Evolutionary conservation across 2,888 invertebrate species (phyloP).

Genomic region (Cheilosia impressa): DNA sequence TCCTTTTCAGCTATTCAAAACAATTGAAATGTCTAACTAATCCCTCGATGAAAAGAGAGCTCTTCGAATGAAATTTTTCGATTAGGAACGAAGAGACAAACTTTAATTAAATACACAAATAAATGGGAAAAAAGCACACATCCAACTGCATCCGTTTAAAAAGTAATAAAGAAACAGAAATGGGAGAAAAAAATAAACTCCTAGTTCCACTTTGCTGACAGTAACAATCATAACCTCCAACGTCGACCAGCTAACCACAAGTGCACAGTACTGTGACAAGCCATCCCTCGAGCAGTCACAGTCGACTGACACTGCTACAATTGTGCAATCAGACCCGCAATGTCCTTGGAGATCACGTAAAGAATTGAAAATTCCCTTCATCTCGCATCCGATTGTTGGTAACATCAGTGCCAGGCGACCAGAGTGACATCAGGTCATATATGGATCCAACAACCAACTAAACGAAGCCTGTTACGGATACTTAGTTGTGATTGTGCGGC

Average conservation of each 20-base stretch:
- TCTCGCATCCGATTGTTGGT: conserved; percentile 60
- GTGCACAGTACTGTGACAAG: conserved; percentile 62
- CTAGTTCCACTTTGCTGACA: conserved; percentile 62
- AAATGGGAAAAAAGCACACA: neutral
- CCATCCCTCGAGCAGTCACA: conserved; percentile 14
- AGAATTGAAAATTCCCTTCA: conserved; percentile 77
- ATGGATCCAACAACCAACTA: conserved; percentile 55
- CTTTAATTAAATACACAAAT: conserved; percentile 64
- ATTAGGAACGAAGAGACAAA: conserved; percentile 39
- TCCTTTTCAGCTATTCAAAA: conserved; percentile 21
- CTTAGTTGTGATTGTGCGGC: conserved; percentile 64
- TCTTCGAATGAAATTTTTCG: conserved; percentile 27
- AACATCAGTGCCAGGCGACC: conserved; percentile 56
- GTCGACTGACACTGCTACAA: conserved; percentile 42
- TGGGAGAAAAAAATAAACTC: conserved; percentile 5
- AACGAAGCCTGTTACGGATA: conserved; percentile 73
- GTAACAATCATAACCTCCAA: conserved; percentile 68
- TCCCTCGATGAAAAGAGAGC: neutral
- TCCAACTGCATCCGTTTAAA: conserved; percentile 40
- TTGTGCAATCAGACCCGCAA: conserved; percentile 76
- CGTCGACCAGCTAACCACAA: conserved; percentile 49
- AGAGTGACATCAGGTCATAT: conserved; percentile 68
- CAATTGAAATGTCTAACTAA: conserved; percentile 32
- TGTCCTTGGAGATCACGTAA: conserved; percentile 78
- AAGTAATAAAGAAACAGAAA: conserved; percentile 56